Base-by-base conservation (phyloP, 2,888 invertebrate genomes). In the Caenorhabditis sp. region DNA sequence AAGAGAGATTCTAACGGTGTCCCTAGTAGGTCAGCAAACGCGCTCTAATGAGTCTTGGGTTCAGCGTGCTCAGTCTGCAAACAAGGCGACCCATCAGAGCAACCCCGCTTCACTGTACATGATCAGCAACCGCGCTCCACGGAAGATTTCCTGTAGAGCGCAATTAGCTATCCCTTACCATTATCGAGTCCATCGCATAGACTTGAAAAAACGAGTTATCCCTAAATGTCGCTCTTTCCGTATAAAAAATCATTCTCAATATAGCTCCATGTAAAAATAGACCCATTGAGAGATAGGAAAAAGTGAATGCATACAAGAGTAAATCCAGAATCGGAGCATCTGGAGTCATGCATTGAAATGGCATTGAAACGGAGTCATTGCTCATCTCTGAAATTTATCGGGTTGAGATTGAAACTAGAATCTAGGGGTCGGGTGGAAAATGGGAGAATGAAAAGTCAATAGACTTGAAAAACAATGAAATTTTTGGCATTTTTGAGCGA, bases 131-230 rank as follows among this genome's bases (percentile, higher is more conserved):
- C n/a, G n/a, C n/a, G n/a, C n/a, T n/a, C n/a, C n/a, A n/a, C n/a
- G n/a, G n/a, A n/a, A n/a, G n/a, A 19, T 58, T 31, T 35, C 10
- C 59, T 12, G 19, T n/a, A 5, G 19, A 19, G 47, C 10, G 1
- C 7, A 35, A 38, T 38, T 38, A 6, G 31, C 31, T 38, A 1
- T 16, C 28, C 24, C 64, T 16, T 26, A 64, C 63, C 63, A 63
- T 47, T 38, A 75, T 28, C 16, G 75, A 75, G 44, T 66, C 75
- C 35, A 51, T 35, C 2, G 64, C 74, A 44, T 38, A 64, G 26
- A 64, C 41, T 38, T 28, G 61, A 54, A 54, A 74, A 31, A 64
- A 64, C 14, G 74, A 61, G 51, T 58, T 73, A 19, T 63, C 61
- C 2, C 26, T 47, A n/a, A 26, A 73, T 14, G 16, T n/a, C 26